These are phyloP conservation scores for Neopelma chrysocephalum DNA, from an alignment of 2,797 vertebrate species.

Conservation along the genomic window DNA sequence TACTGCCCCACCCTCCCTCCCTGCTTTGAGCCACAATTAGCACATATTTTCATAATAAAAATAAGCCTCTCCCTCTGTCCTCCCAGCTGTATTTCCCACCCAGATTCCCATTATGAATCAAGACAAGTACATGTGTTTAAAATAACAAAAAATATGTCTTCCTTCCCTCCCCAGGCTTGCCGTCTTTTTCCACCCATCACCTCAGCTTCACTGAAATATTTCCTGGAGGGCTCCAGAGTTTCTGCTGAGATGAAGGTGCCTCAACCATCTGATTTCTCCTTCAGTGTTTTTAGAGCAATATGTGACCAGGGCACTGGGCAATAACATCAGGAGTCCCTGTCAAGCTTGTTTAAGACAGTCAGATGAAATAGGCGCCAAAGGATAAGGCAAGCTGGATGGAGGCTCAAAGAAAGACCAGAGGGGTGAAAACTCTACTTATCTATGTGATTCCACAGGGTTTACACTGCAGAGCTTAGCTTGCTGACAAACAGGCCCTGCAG, in stretches of 20 bases:
- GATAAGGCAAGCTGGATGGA: background rate
- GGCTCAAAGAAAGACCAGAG: background rate
- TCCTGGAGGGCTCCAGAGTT: background rate
- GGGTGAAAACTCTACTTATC: background rate
- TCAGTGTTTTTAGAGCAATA: background rate
- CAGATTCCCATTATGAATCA: constrained; percentile 71
- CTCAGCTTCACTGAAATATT: constrained; percentile 14
- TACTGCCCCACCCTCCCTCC: background rate
- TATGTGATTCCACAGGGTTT: background rate
- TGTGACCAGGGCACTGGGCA: background rate
- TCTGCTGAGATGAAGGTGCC: background rate
- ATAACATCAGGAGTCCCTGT: background rate
- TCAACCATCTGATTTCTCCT: background rate
- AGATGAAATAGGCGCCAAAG: background rate
- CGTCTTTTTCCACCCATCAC: background rate
- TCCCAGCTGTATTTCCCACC: constrained; percentile 74
- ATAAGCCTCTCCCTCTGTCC: constrained; percentile 61
- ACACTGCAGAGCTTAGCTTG: background rate
- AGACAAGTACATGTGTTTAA: constrained; percentile 61
- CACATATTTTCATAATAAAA: constrained; percentile 70
- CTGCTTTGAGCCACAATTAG: constrained; percentile 64
- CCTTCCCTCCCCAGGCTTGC: background rate
- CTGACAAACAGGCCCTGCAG: background rate
- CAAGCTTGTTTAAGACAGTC: background rate
- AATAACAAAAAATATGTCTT: constrained; percentile 32